These are phyloP conservation scores for Pollenia angustigena DNA, from an alignment of 2,888 invertebrate genomes.

Conservation along the genomic window DNA sequence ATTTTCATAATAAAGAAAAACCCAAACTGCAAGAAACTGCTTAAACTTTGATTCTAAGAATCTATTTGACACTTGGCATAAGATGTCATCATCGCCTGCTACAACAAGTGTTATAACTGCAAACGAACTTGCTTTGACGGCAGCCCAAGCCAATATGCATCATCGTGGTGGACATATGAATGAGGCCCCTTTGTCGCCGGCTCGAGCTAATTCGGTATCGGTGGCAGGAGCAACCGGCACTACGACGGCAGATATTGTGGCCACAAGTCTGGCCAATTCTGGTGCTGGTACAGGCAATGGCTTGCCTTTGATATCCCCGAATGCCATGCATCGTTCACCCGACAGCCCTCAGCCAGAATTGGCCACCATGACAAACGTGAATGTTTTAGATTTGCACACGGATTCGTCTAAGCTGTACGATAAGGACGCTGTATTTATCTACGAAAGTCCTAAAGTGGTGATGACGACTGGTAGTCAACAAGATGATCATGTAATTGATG, in stretches of 20 bases:
- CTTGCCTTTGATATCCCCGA: constrained; percentile 80
- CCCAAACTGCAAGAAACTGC: constrained; percentile 2
- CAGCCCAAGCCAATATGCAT: constrained; percentile 75
- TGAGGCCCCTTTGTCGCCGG: constrained; percentile 72
- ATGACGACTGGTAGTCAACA: constrained; percentile 77
- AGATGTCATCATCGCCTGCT: constrained; percentile 81
- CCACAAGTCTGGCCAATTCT: constrained; percentile 77
- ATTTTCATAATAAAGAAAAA: background rate
- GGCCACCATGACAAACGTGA: constrained; percentile 95
- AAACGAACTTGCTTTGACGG: constrained; percentile 80
- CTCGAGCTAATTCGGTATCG: constrained; percentile 65
- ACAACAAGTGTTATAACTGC: constrained; percentile 82
- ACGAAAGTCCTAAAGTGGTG: constrained; percentile 83
- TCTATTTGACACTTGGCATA: constrained; percentile 70
- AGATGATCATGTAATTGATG: constrained; percentile 83
- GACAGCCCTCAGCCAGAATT: constrained; percentile 90
- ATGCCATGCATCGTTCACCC: constrained; percentile 84
- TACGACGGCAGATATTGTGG: constrained; percentile 77
- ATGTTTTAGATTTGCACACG: constrained; percentile 89
- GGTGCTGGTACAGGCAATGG: constrained; percentile 81
- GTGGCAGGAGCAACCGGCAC: constrained; percentile 71
- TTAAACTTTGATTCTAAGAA: constrained; percentile 62
- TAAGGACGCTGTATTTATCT: constrained; percentile 84
- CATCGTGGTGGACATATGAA: constrained; percentile 72
- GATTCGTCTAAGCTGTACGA: constrained; percentile 83